Evolutionary conservation across 2,113 vertebrate genomes (phyloP), one percentile per base, ranked within the genome.

Genomic region (Odocoileus hemionus): DNA sequence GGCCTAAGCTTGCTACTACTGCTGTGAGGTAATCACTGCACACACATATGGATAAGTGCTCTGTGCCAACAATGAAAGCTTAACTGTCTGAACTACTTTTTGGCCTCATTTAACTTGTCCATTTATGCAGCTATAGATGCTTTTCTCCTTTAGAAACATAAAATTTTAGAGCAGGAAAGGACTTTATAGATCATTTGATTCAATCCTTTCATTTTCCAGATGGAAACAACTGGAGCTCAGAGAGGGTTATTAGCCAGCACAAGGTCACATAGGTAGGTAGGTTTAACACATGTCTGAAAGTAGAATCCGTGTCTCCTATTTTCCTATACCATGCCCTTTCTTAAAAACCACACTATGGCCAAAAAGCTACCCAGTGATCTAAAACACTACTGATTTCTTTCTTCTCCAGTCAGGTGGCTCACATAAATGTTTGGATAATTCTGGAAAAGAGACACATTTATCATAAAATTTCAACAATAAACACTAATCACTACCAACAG

Each of bases 111-210:
- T 93, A 96, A 94, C 79, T 57, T 94, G 82, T 60, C 92, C 54
- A 74, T 86, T 96, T 95, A 96, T 70, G 47, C 10, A 33, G 88
- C 54, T 94, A 67, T 26, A 93, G 54, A 93, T 96, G 93, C 25
- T 50, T 95, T 96, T 95, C 97, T 97, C 91, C 50, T 89, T 21
- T 83, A 86, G 33, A 96, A 96, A 19, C 45, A 94, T 95, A 96
- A 95, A 91, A 96, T 96, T 96, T 95, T 96, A 96, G 93, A 64
- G 85, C 7, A 60, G 85, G 58, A 95, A 98, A 95, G 94, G 88
- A 97, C 74, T 94, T 96, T 60, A 96, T 55, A 93, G 96, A 94
- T 96, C 93, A 83, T 96, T 95, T 94, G 93, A 43, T 95, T 90
- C 94, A 98, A 94, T 93, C 36, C 16, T 28, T 15, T 97, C 78